phyloP scores from a whole-genome alignment of 2,797 vertebrate genomes.

The Spheniscus humboldti region DNA sequence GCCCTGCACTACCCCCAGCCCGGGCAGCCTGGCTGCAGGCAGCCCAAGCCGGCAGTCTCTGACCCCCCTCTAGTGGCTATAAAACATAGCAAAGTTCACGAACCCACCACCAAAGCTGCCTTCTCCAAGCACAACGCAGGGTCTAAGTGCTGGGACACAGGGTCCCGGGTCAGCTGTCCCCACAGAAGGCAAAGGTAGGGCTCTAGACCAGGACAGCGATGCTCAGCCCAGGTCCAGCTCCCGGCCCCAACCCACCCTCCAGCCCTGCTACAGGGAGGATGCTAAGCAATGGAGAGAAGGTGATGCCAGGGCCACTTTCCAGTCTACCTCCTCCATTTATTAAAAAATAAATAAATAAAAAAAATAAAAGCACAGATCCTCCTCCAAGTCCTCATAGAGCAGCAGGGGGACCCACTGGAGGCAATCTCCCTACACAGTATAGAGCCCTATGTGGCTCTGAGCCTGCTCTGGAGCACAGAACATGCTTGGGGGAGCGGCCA shows the following conservation, averaged over 20 bases:
- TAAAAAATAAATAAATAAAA: not conserved
- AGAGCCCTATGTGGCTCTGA: not conserved
- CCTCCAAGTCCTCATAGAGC: not conserved
- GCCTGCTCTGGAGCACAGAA: not conserved
- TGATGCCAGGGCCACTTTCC: not conserved
- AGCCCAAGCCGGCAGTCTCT: conserved; percentile 52
- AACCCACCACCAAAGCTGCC: not conserved
- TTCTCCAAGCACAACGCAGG: not conserved
- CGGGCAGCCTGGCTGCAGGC: not conserved
- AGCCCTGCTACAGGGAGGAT: not conserved
- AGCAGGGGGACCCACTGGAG: not conserved
- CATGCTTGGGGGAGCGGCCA: not conserved
- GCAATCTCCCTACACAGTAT: accelerated
- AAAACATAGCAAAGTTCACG: conserved; percentile 61
- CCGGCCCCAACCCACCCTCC: not conserved
- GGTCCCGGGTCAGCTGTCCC: not conserved
- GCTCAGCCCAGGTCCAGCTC: not conserved
- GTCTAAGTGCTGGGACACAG: not conserved
- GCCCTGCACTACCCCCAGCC: not conserved
- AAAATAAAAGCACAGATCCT: not conserved
- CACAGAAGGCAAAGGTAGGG: not conserved
- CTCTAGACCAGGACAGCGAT: not conserved
- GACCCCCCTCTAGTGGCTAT: conserved; percentile 63
- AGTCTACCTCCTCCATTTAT: not conserved
- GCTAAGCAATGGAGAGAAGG: not conserved